phyloP scores from a whole-genome alignment of 35 echinoderm and acorn worm species.

The Anneissia japonica region DNA sequence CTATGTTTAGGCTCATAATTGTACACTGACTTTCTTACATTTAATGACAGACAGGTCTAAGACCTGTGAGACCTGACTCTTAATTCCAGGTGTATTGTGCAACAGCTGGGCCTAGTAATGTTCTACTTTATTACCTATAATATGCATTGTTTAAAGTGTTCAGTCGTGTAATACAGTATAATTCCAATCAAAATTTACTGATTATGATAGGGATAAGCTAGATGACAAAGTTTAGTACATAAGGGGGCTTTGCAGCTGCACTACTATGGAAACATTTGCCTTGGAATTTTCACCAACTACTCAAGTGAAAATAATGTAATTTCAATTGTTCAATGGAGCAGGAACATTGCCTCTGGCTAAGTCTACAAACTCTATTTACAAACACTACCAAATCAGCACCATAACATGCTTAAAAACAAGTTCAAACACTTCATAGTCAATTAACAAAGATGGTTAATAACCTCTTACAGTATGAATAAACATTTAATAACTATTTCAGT shows the following conservation, averaged over 20 bases:
- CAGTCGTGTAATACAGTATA: not conserved
- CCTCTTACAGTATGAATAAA: not conserved
- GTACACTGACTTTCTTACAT: not conserved
- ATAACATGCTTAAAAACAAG: not conserved
- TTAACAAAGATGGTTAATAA: conserved; percentile 2
- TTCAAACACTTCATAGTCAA: not conserved
- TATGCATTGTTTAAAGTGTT: not conserved
- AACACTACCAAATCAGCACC: not conserved
- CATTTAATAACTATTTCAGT: not conserved
- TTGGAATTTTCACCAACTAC: not conserved
- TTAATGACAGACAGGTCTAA: not conserved
- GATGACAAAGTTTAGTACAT: not conserved
- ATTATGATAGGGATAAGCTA: not conserved
- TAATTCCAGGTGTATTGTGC: not conserved
- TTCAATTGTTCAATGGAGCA: not conserved
- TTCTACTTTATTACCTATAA: not conserved
- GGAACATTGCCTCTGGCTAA: not conserved
- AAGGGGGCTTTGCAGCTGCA: not conserved
- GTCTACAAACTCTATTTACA: not conserved
- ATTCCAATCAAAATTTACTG: not conserved
- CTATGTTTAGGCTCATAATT: not conserved
- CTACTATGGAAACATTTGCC: not conserved
- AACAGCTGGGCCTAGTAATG: not conserved
- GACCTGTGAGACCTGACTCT: not conserved
- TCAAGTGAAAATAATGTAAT: not conserved